Evolutionary conservation across 2,797 vertebrate genomes (phyloP).

Genomic region (Onychomys torridus): DNA sequence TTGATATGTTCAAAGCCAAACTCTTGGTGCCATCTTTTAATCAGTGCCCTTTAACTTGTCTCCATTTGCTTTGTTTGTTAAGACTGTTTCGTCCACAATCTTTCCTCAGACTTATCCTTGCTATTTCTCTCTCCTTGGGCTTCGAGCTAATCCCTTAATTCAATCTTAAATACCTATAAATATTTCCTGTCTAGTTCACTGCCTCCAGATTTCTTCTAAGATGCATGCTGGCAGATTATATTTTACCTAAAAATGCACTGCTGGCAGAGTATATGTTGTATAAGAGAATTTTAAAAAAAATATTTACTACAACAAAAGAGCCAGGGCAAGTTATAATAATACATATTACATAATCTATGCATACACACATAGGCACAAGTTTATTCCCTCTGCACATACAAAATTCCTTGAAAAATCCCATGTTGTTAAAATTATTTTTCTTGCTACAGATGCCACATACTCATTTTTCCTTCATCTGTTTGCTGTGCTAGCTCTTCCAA

Average conservation of each 20-base stretch:
- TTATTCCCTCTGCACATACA: background rate
- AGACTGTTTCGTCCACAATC: constrained; percentile 22
- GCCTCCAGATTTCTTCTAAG: background rate
- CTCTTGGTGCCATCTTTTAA: constrained; percentile 49
- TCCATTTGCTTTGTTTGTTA: constrained; percentile 50
- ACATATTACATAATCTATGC: background rate
- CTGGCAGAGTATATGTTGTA: background rate
- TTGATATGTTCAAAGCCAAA: background rate
- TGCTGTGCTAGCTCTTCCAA: background rate
- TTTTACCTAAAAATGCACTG: background rate
- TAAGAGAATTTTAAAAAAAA: constrained; percentile 10
- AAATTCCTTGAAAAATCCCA: background rate
- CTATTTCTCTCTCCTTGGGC: constrained; percentile 30
- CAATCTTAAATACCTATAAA: constrained; percentile 61
- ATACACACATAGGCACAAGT: background rate
- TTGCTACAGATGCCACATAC: accelerated
- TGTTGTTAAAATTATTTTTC: background rate
- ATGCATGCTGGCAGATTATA: background rate
- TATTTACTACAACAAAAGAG: background rate
- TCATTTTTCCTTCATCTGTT: background rate
- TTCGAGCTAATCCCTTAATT: constrained; percentile 41
- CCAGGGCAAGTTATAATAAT: background rate
- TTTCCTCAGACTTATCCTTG: background rate
- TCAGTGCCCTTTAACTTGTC: constrained; percentile 31
- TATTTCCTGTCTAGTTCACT: constrained; percentile 44